Conservation (phyloP, 2,113 vertebrate species). For the Cynoglossus semilaevis region DNA sequence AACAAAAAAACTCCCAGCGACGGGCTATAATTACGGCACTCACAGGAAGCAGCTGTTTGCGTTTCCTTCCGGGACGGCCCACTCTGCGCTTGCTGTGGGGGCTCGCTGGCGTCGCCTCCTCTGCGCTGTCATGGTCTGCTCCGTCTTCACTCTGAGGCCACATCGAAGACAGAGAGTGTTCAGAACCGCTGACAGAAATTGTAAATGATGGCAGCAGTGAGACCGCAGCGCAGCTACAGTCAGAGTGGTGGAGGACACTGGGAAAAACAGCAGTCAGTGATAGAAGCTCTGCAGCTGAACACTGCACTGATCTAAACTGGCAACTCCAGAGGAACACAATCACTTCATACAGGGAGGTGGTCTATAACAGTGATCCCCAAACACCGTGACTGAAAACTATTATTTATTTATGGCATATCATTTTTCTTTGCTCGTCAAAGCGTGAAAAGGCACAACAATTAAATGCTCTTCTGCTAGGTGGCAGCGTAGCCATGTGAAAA, state of each 20-base stretch:
- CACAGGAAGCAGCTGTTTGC: constrained; percentile 83
- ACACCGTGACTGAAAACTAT: no score
- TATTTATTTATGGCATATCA: no score
- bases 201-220: constrained; percentile 34
- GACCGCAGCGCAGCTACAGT: constrained; percentile 11
- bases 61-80: constrained; percentile 87
- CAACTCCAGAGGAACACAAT: no score
- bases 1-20: not conserved
- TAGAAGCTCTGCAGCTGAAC: not conserved
- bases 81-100: constrained; percentile 81
- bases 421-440: no score
- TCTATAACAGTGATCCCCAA: no score
- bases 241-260: constrained; percentile 2
- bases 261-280: no score
- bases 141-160: constrained; percentile 82
- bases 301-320: no score
- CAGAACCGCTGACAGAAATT: constrained; percentile 15
- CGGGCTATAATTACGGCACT: constrained; percentile 57
- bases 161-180: constrained; percentile 36
- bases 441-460: no score
- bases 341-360: no score
- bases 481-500: no score
- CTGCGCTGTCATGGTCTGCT: constrained; percentile 80
- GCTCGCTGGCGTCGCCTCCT: constrained; percentile 84
- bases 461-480: no score